Base-by-base conservation (phyloP, 2,888 invertebrate species). In the Acrobasis repandana region DNA sequence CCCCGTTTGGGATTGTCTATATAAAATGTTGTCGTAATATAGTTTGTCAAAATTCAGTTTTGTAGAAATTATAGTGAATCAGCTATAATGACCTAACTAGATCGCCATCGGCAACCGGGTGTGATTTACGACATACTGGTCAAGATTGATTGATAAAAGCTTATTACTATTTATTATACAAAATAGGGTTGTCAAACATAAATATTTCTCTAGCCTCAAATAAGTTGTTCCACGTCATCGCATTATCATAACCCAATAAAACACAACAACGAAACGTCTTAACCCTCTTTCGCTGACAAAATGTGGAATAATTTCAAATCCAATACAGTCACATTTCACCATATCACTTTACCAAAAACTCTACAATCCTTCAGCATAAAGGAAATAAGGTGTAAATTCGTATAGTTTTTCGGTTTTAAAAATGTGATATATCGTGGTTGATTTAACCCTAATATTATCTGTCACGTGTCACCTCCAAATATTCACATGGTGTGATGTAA, bases 401-500 rank as follows among this genome's bases (percentile, higher is more conserved):
- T 49, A 47, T 58, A 50, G 57, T 60, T 60, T 18, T 10, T 48
- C 50, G 61, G 59, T 64, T 62, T 56, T 54, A 36, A 60, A n/a
- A 56, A 56, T 52, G 63, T 61, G 64, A 57, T 61, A 47, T 54
- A 61, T 58, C 60, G 56, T 47, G 59, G 43, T 49, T 58, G 49
- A 48, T 49, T 14, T 49, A 36, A 64, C 67, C 69, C 67, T 68
- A 68, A 73, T 66, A 68, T 65, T 62, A 65, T 67, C 63, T 69
- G 73, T 74, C 77, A 71, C 65, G 63, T 68, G 75, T 73, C 77
- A 73, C 65, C 69, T 64, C 64, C 38, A 57, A 61, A 66, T 66
- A 65, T 68, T 69, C 65, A 64, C 63, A 65, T 67, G 64, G 66
- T 71, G 70, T 70, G 70, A 75, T 71, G 74, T 70, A 74, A 75